These are phyloP conservation scores for Callionymus lyra DNA, from an alignment of 2,113 vertebrate species.

Conservation along the genomic window DNA sequence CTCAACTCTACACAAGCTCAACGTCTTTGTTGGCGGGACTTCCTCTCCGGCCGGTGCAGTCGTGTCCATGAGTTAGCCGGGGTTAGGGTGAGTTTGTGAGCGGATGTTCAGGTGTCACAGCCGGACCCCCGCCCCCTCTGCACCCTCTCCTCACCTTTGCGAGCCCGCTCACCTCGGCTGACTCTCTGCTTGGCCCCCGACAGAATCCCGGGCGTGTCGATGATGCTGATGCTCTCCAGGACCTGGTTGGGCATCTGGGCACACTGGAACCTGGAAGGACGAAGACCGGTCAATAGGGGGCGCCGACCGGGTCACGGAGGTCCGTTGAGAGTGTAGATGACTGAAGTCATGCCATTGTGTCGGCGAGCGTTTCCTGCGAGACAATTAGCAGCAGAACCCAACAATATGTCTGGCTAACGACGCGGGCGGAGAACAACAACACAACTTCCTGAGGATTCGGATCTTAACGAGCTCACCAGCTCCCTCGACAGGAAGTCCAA, in stretches of 20 bases:
- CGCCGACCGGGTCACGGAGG: neutral
- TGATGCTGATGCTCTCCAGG: conserved; percentile 86
- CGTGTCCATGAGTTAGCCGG: conserved; percentile 47
- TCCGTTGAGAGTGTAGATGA: too few relatives aligned
- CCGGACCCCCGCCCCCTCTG: conserved; percentile 6
- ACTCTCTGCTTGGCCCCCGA: conserved; percentile 85
- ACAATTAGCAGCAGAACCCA: conserved; percentile 69
- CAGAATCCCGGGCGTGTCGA: conserved; percentile 83
- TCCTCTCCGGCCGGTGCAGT: neutral
- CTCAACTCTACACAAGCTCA: too few relatives aligned
- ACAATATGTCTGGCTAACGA: conserved; percentile 69
- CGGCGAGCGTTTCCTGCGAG: conserved; percentile 63
- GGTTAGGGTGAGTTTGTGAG: conserved; percentile 38
- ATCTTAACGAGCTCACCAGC: conserved; percentile 47
- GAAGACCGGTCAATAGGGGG: neutral
- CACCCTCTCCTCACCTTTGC: conserved; percentile 53
- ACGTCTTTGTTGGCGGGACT: too few relatives aligned
- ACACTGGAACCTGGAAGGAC: conserved; percentile 74
- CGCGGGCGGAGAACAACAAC: conserved; percentile 56
- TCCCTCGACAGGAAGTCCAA: conserved; percentile 56
- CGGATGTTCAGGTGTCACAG: conserved; percentile 29
- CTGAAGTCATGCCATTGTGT: conserved; percentile 59
- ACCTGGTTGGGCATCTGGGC: conserved; percentile 85
- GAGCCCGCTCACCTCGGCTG: conserved; percentile 73
- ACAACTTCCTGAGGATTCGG: conserved; percentile 56